Evolutionary conservation across 2,113 vertebrate species (phyloP), one percentile per base, ranked within the genome.

Genomic region (Tiliqua scincoides): DNA sequence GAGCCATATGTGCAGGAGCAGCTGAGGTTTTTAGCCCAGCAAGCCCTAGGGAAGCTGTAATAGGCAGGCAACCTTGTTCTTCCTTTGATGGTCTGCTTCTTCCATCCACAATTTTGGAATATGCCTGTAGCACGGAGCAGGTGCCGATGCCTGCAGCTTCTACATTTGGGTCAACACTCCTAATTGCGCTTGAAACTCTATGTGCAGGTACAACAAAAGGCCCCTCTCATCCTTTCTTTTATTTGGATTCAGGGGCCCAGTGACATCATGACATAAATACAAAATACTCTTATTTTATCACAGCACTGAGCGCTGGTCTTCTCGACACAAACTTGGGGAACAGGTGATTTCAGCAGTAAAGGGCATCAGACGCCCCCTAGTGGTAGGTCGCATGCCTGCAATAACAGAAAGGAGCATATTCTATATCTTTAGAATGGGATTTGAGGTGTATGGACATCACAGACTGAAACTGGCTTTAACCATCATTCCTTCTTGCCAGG

Each of bases 1-100:
- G 43, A 84, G 77, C 32, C 75, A 83, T 84, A 84, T 59, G 43
- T 67, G 61, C 43, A 65, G 75, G 67, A 88, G 30, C 82, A 80
- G 70, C 87, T 67, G 48, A 88, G 57, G 23, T n/a, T 84, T 80
- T 79, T 65, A 32, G 48, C 68, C 75, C 59, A 9, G 12, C 70
- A 52, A 80, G 48, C 61, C 59, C 35, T 5, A 32, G 48, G 82
- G 82, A 80, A 57, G 73, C 12, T 74, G 23, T 61, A 77, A 54
- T 11, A 77, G 76, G 30, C 82, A 63, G 23, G 30, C 62, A 37
- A 81, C 3, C 21, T 1, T n/a, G 43, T 30, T 48, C 43, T 52
- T 20, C 74, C 20, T 79, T 67, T 79, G 75, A 74, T 84, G 52
- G 63, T 57, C 70, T 32, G 9, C 30, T 61, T 75, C 70, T 48